Conservation (phyloP, 2,113 vertebrate species). For the Podarcis muralis region DNA sequence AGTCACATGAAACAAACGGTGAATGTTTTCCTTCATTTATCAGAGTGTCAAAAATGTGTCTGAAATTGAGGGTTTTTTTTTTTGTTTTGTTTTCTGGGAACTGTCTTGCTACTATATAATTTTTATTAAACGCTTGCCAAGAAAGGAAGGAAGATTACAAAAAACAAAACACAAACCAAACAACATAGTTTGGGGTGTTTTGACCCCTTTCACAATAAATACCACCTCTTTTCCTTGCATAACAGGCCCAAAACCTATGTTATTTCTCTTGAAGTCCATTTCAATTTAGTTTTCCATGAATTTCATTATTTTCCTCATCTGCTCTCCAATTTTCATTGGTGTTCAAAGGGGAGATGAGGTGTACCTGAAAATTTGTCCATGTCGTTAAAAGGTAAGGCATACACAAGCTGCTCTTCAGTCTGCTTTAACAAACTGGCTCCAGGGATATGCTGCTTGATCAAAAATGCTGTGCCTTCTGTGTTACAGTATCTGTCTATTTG, state of each 20-base stretch:
- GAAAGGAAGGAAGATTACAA: background rate
- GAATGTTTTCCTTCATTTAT: background rate
- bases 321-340: background rate
- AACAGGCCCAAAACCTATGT: background rate
- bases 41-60: background rate
- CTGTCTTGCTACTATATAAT: too few species aligned
- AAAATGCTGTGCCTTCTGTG: conserved; percentile 74
- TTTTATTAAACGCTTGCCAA: background rate
- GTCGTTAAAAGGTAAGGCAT: conserved; percentile 89
- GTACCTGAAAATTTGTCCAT: conserved; percentile 91
- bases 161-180: too few species aligned
- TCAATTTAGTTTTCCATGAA: background rate
- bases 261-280: background rate
- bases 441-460: conserved; percentile 87
- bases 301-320: background rate
- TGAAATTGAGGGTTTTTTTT: background rate
- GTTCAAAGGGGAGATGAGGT: fast-evolving
- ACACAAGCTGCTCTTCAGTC: conserved; percentile 87
- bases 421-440: conserved; percentile 84
- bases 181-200: background rate
- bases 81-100: background rate
- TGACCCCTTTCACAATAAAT: background rate
- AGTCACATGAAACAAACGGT: background rate
- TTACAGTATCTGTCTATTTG: conserved; percentile 82
- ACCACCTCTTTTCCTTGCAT: background rate